Percentiles rank a stretch among this genome's conserved stretches.
These are phyloP conservation scores for Stegostoma tigrinum DNA, from an alignment of 2,113 vertebrate species.

Conservation along the genomic window DNA sequence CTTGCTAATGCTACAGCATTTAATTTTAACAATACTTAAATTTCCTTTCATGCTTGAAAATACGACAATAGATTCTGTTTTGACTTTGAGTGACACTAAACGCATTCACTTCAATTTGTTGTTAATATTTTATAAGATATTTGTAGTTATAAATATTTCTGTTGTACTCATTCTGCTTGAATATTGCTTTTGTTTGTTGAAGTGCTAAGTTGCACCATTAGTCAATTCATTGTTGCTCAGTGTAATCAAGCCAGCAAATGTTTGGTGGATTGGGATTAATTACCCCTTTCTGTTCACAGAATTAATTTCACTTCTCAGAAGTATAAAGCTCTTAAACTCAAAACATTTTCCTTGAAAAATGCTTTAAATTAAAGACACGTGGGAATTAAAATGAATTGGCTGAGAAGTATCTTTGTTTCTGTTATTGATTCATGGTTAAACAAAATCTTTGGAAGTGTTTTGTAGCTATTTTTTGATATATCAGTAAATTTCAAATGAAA, in stretches of 20 bases:
- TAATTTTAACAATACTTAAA: conserved; percentile 4
- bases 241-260: background rate
- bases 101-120: background rate
- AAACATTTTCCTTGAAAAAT: background rate
- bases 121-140: background rate
- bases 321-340: background rate
- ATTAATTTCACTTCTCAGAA: conserved; percentile 27
- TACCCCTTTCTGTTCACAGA: background rate
- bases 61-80: background rate
- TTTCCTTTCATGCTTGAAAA: background rate
- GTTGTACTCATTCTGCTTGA: background rate
- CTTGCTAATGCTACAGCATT: background rate
- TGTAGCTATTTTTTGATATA: background rate
- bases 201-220: conserved; percentile 25
- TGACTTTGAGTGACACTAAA: background rate
- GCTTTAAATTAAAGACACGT: background rate
- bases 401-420: background rate
- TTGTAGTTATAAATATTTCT: background rate
- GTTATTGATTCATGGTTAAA: background rate
- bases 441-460: background rate
- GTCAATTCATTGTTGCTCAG: background rate
- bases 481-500: background rate
- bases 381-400: background rate
- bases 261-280: conserved; percentile 20
- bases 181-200: conserved; percentile 13